Evolutionary conservation across 2,797 vertebrate species (phyloP).

Genomic region (Taenioides sp.): DNA sequence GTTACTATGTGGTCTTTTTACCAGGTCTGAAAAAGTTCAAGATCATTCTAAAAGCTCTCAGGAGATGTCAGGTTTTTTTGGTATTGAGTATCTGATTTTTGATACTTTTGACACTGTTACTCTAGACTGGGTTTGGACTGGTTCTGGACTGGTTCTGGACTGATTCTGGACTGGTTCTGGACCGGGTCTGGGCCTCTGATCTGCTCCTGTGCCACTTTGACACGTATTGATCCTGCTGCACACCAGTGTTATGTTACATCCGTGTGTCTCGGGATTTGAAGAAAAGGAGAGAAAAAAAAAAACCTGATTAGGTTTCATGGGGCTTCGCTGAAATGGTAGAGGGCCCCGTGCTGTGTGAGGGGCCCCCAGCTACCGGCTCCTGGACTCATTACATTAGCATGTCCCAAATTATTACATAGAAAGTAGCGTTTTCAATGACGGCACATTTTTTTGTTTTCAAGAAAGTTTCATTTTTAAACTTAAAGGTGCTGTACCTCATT

Average conservation of each 20-base stretch:
- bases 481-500: too few relatives aligned
- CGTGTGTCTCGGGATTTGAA: constrained; percentile 34
- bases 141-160: not conserved
- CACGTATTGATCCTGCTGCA: constrained; percentile 62
- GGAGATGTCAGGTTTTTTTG: too few relatives aligned
- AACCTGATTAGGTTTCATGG: constrained; percentile 42
- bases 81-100: too few relatives aligned
- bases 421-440: too few relatives aligned
- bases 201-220: constrained; percentile 11
- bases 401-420: not conserved
- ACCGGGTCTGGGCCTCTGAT: not conserved
- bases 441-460: too few relatives aligned
- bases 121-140: too few relatives aligned
- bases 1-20: too few relatives aligned
- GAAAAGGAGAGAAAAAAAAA: constrained; percentile 37
- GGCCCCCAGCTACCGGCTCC: not conserved
- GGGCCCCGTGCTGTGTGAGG: constrained; percentile 23
- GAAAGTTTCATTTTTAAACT: too few relatives aligned
- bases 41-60: too few relatives aligned
- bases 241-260: constrained; percentile 62
- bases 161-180: not conserved
- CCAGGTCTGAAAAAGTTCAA: too few relatives aligned
- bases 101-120: too few relatives aligned
- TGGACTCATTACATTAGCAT: not conserved
- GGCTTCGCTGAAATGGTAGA: constrained; percentile 41